Percentiles rank a stretch among this genome's conserved stretches.
Evolutionary conservation across 2,797 vertebrate genomes (phyloP).

Genomic region (Sebastes trivittatus): DNA sequence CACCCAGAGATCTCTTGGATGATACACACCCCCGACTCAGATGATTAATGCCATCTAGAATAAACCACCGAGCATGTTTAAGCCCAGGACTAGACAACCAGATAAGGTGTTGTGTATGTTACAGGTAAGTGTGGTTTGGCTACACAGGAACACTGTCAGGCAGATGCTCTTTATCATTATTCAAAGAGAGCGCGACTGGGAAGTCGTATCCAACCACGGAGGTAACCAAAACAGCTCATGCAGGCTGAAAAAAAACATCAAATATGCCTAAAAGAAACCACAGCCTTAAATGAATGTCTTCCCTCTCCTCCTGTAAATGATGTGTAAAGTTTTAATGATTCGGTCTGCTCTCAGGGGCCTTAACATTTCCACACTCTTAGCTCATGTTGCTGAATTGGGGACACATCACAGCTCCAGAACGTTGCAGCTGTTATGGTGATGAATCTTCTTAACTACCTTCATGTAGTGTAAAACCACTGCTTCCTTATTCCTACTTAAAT

Average conservation of each 20-base stretch:
- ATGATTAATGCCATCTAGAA: not conserved
- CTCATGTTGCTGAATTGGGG: not conserved
- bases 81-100: not conserved
- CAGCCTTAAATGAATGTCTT: not conserved
- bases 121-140: not conserved
- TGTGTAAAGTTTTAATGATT: constrained; percentile 20
- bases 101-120: not conserved
- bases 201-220: not conserved
- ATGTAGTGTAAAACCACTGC: not conserved
- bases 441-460: not conserved
- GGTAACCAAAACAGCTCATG: not conserved
- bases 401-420: not conserved
- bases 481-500: constrained; percentile 5
- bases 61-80: not conserved
- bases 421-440: constrained; percentile 1
- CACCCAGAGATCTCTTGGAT: not conserved
- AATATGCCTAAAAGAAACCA: not conserved
- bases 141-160: not conserved
- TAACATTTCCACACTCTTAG: constrained; percentile 20
- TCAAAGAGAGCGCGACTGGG: not conserved
- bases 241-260: constrained; percentile 14
- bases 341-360: constrained; percentile 18
- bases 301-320: constrained; percentile 13
- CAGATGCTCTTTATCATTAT: constrained; percentile 1
- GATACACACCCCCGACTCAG: not conserved